Evolutionary conservation across 2,888 invertebrate genomes (phyloP).

Genomic region (Bugula neritina): DNA sequence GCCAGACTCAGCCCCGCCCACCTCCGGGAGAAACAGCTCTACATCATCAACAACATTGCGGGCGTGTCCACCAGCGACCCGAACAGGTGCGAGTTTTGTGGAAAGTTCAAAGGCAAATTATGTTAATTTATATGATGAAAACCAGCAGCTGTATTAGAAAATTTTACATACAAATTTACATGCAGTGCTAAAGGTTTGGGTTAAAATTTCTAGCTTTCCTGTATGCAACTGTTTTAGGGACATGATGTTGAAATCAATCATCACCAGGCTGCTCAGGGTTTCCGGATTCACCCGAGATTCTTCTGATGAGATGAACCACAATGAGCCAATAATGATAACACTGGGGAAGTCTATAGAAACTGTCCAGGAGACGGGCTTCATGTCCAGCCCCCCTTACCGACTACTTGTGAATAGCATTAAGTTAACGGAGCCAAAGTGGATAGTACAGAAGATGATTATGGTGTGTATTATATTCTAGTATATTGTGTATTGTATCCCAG

Average conservation of each 20-base stretch:
- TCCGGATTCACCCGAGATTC: not conserved
- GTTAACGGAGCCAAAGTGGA: conserved; percentile 13
- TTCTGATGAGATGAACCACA: too few relatives aligned
- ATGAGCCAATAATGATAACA: not conserved
- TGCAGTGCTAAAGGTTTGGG: too few relatives aligned
- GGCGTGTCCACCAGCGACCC: not conserved
- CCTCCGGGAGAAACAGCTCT: conserved; percentile 5
- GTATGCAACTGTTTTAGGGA: conserved; percentile 1
- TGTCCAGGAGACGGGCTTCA: not conserved
- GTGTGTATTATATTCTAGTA: not conserved
- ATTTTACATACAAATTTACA: too few relatives aligned
- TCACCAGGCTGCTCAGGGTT: not conserved
- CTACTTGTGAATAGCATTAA: not conserved
- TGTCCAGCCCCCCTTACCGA: not conserved
- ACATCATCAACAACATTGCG: not conserved
- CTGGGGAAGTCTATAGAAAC: conserved; percentile 17
- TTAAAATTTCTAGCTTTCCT: too few relatives aligned
- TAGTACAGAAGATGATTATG: conserved; percentile 11
- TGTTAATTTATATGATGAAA: too few relatives aligned
- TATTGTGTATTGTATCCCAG: too few relatives aligned
- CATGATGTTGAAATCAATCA: not conserved
- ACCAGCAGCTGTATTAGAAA: too few relatives aligned
- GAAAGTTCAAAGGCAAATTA: too few relatives aligned
- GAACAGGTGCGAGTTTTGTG: not conserved
- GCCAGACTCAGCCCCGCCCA: conserved; percentile 9